phyloP scores from a whole-genome alignment of 1,140 invertebrate species.

The Neomicropteryx cornuta region DNA sequence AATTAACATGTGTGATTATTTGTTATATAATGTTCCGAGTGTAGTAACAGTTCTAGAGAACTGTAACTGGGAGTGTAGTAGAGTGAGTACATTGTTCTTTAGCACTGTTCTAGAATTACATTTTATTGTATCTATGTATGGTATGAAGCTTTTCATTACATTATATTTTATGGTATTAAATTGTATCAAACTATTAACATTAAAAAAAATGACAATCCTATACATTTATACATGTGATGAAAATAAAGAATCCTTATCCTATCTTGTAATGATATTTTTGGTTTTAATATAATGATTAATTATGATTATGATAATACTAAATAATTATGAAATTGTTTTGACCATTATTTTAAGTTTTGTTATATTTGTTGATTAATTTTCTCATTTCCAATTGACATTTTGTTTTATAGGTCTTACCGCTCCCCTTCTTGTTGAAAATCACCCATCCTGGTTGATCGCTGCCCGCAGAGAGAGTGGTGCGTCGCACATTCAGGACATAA shows the following conservation, averaged over 20 bases:
- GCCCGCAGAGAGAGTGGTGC: slow-evolving; percentile 22
- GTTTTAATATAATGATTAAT: no score
- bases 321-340: no score
- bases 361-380: background rate
- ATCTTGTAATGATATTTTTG: background rate
- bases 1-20: background rate
- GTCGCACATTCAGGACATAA: slow-evolving; percentile 22
- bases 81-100: background rate
- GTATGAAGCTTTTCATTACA: background rate
- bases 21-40: background rate
- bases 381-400: background rate
- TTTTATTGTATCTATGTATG: background rate
- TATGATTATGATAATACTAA: no score
- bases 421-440: slow-evolving; percentile 39
- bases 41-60: background rate
- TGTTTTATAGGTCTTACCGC: slow-evolving; percentile 21
- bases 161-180: background rate
- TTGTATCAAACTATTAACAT: background rate
- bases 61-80: background rate
- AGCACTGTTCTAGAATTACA: background rate
- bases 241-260: background rate
- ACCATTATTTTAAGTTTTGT: background rate
- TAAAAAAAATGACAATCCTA: background rate
- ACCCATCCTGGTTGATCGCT: slow-evolving; percentile 35
- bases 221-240: background rate